These are phyloP conservation scores for Phortica magna DNA, from an alignment of 2,888 invertebrate genomes.

Conservation along the genomic window DNA sequence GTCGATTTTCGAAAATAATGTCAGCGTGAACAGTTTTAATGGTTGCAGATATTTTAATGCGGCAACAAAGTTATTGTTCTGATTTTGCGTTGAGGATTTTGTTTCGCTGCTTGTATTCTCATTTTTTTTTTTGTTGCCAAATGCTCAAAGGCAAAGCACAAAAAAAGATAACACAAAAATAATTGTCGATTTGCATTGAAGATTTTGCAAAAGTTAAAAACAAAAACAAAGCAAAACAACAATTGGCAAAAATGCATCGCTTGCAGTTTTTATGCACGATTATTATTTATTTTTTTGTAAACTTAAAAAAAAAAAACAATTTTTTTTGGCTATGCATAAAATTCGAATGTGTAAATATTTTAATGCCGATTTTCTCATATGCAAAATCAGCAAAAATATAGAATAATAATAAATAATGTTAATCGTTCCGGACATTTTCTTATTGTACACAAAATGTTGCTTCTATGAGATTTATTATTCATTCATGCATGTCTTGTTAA, in stretches of 20 bases:
- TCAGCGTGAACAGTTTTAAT: conserved; percentile 71
- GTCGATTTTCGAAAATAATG: conserved; percentile 58
- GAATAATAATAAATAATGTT: too few relatives aligned
- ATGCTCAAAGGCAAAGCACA: not conserved
- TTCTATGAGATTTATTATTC: too few relatives aligned
- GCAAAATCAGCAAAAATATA: too few relatives aligned
- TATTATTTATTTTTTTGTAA: not conserved
- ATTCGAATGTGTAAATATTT: too few relatives aligned
- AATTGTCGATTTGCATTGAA: not conserved
- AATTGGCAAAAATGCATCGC: conserved; percentile 9
- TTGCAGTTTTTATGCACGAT: not conserved
- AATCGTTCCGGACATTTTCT: too few relatives aligned
- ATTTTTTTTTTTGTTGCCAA: conserved; percentile 22
- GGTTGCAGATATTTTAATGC: conserved; percentile 75
- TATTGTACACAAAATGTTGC: too few relatives aligned
- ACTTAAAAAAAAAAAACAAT: too few relatives aligned
- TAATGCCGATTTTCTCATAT: too few relatives aligned
- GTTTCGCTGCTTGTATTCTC: conserved; percentile 10
- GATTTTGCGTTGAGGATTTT: conserved; percentile 46
- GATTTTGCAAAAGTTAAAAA: conserved; percentile 48
- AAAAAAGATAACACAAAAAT: conserved; percentile 13
- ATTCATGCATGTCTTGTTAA: too few relatives aligned
- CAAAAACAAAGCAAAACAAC: conserved; percentile 12
- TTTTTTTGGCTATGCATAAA: too few relatives aligned
- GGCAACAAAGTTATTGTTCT: conserved; percentile 66